These are phyloP conservation scores for Hoplostethus atlanticus DNA, from an alignment of 2,797 vertebrate species.

Conservation along the genomic window DNA sequence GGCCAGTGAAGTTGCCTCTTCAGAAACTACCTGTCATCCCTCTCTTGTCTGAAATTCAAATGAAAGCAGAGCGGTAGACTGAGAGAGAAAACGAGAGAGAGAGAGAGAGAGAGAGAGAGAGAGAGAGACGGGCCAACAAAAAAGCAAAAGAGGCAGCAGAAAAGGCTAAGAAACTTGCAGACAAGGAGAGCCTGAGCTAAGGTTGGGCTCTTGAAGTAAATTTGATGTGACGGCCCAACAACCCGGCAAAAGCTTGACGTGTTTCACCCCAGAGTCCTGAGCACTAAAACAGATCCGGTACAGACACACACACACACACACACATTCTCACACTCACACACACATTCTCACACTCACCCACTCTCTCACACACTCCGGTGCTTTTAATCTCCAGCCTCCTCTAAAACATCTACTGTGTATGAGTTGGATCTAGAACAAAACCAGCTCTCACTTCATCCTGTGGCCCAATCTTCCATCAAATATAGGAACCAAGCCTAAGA, in stretches of 20 bases:
- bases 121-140: constrained; percentile 9
- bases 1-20: not conserved
- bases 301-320: constrained; percentile 35
- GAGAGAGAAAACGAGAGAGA: constrained; percentile 5
- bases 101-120: constrained; percentile 5
- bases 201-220: constrained; percentile 63
- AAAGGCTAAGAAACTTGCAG: constrained; percentile 49
- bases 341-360: constrained; percentile 31
- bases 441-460: constrained; percentile 47
- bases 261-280: constrained; percentile 65
- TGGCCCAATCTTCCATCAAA: constrained; percentile 44
- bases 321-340: constrained; percentile 35
- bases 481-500: constrained; percentile 6
- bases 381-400: constrained; percentile 60
- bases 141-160: constrained; percentile 17
- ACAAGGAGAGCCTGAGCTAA: constrained; percentile 21
- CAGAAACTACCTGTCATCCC: constrained; percentile 32
- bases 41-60: constrained; percentile 37
- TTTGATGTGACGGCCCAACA: constrained; percentile 69
- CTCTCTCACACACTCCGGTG: constrained; percentile 52
- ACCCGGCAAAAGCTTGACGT: constrained; percentile 61
- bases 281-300: constrained; percentile 59
- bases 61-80: constrained; percentile 15
- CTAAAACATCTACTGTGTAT: constrained; percentile 48
- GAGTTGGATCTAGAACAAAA: constrained; percentile 54